Conservation (phyloP, 2,888 invertebrate species). For the Hermaeophaga mercurialis region DNA sequence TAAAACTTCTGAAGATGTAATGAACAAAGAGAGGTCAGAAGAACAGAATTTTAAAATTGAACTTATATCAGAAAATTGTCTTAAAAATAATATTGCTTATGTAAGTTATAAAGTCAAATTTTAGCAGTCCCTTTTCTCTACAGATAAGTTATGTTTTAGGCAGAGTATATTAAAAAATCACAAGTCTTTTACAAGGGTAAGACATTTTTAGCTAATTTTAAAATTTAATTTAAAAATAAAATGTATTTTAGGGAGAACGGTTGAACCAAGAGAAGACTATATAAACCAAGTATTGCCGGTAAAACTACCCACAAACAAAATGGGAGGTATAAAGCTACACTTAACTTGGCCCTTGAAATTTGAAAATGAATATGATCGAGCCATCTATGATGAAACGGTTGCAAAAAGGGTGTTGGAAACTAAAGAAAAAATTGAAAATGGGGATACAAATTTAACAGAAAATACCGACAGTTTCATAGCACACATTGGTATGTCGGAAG, state of each 20-base stretch:
- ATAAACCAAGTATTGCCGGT: conserved; percentile 65
- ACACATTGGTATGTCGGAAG: conserved; percentile 66
- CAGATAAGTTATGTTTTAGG: conserved; percentile 46
- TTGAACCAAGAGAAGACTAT: conserved; percentile 43
- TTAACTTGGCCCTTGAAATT: conserved; percentile 64
- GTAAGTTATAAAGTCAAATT: conserved; percentile 38
- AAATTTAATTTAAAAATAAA: too few relatives aligned
- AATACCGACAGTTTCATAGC: conserved; percentile 59
- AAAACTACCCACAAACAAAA: conserved; percentile 66
- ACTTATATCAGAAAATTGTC: conserved; percentile 39
- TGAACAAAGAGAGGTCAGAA: conserved; percentile 22
- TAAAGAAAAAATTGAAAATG: conserved; percentile 33
- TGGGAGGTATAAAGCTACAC: conserved; percentile 71
- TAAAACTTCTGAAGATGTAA: conserved; percentile 26
- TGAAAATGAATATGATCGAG: conserved; percentile 64
- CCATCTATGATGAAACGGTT: conserved; percentile 70
- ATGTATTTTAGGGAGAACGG: conserved; percentile 41
- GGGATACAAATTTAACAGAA: conserved; percentile 23
- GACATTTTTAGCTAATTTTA: too few relatives aligned
- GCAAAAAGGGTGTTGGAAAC: conserved; percentile 49
- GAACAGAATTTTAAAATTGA: conserved; percentile 30
- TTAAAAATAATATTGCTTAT: conserved; percentile 44
- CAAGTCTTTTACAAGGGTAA: conserved; percentile 48
- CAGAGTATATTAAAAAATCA: conserved; percentile 46
- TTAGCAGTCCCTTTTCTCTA: too few relatives aligned